Evolutionary conservation across 2,797 vertebrate species (phyloP), one percentile per base, ranked within the genome.

Genomic region (Liasis olivaceus): DNA sequence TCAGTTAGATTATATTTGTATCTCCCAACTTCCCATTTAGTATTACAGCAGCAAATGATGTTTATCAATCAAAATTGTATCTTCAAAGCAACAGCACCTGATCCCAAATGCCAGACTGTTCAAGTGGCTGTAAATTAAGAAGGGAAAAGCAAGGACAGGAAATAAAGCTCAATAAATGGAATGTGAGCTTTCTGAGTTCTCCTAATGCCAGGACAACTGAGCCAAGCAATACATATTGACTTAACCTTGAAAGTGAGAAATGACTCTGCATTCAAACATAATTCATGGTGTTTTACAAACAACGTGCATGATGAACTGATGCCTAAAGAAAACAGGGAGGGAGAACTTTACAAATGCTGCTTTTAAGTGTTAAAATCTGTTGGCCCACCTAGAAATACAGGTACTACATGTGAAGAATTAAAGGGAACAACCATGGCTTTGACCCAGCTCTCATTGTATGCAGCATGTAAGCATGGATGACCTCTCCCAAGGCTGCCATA

Each of bases 151-250:
- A 95, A 92, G 58, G 47, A n/a, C 64, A 88, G 89, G 63, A 85
- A 93, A 90, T 26, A 95, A 93, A 91, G 5, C 4, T 20, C 17
- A 47, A 51, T 77, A 89, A 85, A 66, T 54, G 20, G n/a, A 93
- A 88, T 59, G n/a, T 12, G 12, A 20, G 88, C 11, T 15, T 91
- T 91, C 88, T 89, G 12, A 90, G 9, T 1, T 69, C 69, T 87
- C 0, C n/a, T 66, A 91, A 88, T 17, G 24, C 9, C 31, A 24
- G 3, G 0, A 87, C 26, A 20, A 81, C 88, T 47, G 59, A 51
- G 92, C 60, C 93, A 51, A 95, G 81, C 66, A 93, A 89, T 36
- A 93, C 11, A 54, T 89, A 84, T n/a, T 84, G 62, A 91, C 28
- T 51, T 94, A 86, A 91, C 1, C 56, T 87, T 85, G 56, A 77